Conservation (phyloP, 1,140 invertebrate species). For the Solenopsis invicta region DNA sequence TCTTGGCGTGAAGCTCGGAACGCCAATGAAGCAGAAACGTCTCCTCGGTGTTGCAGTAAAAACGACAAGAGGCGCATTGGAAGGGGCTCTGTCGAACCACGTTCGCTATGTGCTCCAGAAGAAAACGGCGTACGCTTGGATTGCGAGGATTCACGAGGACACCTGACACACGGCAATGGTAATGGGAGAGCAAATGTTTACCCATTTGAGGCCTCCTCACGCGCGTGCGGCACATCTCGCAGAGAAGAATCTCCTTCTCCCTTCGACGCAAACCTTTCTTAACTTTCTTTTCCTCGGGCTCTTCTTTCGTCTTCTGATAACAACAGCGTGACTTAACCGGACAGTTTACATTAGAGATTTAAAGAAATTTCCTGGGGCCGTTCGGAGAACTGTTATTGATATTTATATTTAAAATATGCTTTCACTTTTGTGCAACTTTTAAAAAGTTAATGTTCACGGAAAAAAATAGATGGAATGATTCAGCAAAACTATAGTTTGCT, state of each 20-base stretch:
- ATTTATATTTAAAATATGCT: constrained; percentile 9
- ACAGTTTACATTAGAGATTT: not conserved
- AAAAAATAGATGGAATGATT: too few species aligned
- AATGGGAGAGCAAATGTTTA: constrained; percentile 94
- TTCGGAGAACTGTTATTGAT: not conserved
- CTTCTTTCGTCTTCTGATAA: constrained; percentile 75
- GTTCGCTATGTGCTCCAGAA: constrained; percentile 92
- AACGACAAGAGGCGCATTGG: constrained; percentile 94
- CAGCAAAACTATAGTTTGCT: too few species aligned
- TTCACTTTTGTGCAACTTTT: not conserved
- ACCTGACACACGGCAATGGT: constrained; percentile 91
- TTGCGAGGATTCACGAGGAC: constrained; percentile 82
- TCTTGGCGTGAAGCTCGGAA: constrained; percentile 88
- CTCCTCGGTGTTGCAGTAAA: constrained; percentile 93
- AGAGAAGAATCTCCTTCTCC: constrained; percentile 88
- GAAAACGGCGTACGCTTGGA: constrained; percentile 87
- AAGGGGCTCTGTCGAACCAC: constrained; percentile 93
- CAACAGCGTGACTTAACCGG: constrained; percentile 1
- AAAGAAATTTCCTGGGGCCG: not conserved
- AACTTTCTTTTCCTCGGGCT: constrained; percentile 75
- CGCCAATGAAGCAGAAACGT: constrained; percentile 92
- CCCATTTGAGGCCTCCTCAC: constrained; percentile 91
- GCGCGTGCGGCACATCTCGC: constrained; percentile 90
- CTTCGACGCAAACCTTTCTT: constrained; percentile 85
- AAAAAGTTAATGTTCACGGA: not conserved